Evolutionary conservation across 2,113 vertebrate genomes (phyloP).

Genomic region (Microtus oregoni): DNA sequence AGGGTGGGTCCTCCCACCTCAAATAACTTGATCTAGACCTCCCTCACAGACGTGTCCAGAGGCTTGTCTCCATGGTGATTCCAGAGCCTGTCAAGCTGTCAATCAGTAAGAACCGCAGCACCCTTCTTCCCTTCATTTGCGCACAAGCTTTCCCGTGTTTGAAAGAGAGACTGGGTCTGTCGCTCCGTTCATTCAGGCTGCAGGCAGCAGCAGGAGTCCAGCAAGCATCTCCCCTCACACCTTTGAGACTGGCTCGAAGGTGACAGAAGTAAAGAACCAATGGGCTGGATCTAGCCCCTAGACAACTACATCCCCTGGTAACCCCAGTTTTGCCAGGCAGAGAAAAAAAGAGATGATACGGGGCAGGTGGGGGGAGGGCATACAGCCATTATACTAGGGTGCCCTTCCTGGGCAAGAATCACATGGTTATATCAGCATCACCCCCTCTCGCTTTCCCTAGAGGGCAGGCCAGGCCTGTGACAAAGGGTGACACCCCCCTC

Average conservation of each 20-base stretch:
- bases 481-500: background rate
- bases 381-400: background rate
- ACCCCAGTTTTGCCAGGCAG: background rate
- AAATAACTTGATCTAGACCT: background rate
- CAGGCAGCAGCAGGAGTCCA: too few species aligned
- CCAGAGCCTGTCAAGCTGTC: background rate
- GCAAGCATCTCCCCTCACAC: background rate
- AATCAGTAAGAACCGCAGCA: background rate
- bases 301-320: background rate
- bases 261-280: background rate
- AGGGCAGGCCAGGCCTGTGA: background rate
- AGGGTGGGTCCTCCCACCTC: background rate
- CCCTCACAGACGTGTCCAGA: background rate
- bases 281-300: background rate
- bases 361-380: too few species aligned
- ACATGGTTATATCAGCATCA: background rate
- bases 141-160: background rate
- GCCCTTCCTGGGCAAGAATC: background rate
- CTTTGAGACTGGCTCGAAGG: background rate
- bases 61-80: background rate
- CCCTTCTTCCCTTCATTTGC: background rate
- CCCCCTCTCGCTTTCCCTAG: background rate
- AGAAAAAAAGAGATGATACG: too few species aligned
- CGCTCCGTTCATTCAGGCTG: background rate
- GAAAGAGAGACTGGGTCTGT: background rate